A percentile compares a stretch with the other conserved stretches of the same genome.
Conservation (phyloP, 2,888 invertebrate species). For the Hesperia comma region DNA sequence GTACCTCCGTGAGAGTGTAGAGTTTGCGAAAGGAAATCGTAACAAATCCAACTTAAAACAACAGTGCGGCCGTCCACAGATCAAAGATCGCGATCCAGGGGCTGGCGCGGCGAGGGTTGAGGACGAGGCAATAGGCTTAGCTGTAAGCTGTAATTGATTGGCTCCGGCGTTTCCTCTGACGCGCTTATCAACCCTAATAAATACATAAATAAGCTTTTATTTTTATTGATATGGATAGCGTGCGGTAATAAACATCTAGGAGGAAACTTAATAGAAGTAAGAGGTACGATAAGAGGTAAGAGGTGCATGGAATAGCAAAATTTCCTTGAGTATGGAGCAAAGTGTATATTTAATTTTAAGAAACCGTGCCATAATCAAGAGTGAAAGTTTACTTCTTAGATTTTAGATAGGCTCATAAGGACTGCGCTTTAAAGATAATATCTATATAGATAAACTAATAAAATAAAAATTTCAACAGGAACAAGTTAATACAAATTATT, state of each 20-base stretch:
- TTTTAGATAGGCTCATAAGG: too few relatives aligned
- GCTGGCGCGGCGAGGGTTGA: constrained; percentile 13
- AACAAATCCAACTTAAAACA: constrained; percentile 31
- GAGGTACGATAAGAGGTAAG: too few relatives aligned
- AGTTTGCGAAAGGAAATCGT: constrained; percentile 4
- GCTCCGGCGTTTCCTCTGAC: constrained; percentile 13
- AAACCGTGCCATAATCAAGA: too few relatives aligned
- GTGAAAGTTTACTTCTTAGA: too few relatives aligned
- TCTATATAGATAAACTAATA: too few relatives aligned
- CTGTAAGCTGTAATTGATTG: constrained; percentile 29
- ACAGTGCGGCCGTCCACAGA: constrained; percentile 14
- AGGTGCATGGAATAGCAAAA: too few relatives aligned
- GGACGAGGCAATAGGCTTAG: constrained; percentile 27
- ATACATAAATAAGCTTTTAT: background rate
- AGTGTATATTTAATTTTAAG: too few relatives aligned
- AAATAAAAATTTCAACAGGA: too few relatives aligned
- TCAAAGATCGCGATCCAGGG: constrained; percentile 29
- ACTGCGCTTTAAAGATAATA: too few relatives aligned
- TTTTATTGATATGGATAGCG: background rate
- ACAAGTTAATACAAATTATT: too few relatives aligned
- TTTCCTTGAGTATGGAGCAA: too few relatives aligned
- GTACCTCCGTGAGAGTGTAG: background rate
- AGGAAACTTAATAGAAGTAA: too few relatives aligned
- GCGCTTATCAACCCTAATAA: constrained; percentile 9
- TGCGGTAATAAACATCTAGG: background rate